Percentiles rank a stretch among this genome's conserved stretches.
Conservation (phyloP, 1,140 invertebrate species). For the silkworm (Bombyx mori) region ASM3026992v2 NC_085111.1:7469501-7470000, state of each 20-base stretch:
- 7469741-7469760: conserved; percentile 74
- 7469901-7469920: conserved; percentile 60
- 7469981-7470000: neutral
- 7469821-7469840: conserved; percentile 78
- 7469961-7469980: neutral
- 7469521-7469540: conserved; percentile 68
- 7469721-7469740: conserved; percentile 77
- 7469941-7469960: no score
- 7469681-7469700: conserved; percentile 77
- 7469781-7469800: conserved; percentile 71
- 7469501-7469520: conserved; percentile 64
- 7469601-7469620: conserved; percentile 73
- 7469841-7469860: conserved; percentile 78
- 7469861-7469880: conserved; percentile 78
- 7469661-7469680: conserved; percentile 62
- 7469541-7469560: conserved; percentile 76
- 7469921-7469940: neutral
- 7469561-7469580: conserved; percentile 63
- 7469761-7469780: conserved; percentile 68
- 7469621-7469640: conserved; percentile 74
- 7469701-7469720: conserved; percentile 75
- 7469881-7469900: conserved; percentile 79
- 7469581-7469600: conserved; percentile 66
- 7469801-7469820: conserved; percentile 79
- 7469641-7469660: conserved; percentile 64